Conservation (phyloP, 2,113 vertebrate species). For the Cyprinodon tularosa region DNA sequence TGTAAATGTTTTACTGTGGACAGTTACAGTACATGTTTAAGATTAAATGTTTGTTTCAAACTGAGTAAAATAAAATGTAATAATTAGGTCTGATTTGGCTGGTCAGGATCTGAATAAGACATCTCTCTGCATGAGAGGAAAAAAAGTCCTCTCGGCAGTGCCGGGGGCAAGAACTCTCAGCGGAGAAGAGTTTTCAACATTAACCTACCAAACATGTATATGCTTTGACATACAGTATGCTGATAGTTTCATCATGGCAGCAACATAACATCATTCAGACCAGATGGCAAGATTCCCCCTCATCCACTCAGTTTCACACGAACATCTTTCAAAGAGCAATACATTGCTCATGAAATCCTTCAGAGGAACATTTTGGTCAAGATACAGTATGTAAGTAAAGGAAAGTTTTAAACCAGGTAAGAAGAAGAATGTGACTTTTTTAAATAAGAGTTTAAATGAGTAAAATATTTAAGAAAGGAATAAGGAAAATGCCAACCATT, state of each 20-base stretch:
- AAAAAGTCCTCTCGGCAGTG: constrained; percentile 30
- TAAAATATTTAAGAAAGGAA: neutral
- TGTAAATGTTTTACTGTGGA: neutral
- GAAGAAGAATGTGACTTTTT: constrained; percentile 42
- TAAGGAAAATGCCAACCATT: neutral
- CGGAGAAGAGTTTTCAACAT: constrained; percentile 18
- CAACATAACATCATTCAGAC: constrained; percentile 1
- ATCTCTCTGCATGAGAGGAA: constrained; percentile 41
- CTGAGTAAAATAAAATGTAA: neutral
- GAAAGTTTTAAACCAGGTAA: neutral
- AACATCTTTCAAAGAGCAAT: constrained; percentile 28
- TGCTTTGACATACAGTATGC: constrained; percentile 7
- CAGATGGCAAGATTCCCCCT: neutral
- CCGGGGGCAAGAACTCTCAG: constrained; percentile 39
- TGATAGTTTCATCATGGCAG: constrained; percentile 10
- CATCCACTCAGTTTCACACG: constrained; percentile 3
- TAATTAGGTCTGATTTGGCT: constrained; percentile 31
- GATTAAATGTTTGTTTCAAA: neutral
- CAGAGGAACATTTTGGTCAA: constrained; percentile 37
- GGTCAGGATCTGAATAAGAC: constrained; percentile 34
- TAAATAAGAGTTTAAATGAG: neutral
- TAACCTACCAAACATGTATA: constrained; percentile 32
- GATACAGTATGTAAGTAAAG: constrained; percentile 19
- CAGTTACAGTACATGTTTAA: neutral
- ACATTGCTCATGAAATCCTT: constrained; percentile 37